Evolutionary conservation across 2,888 invertebrate genomes (phyloP).

Genomic region (Abrostola triplasia): DNA sequence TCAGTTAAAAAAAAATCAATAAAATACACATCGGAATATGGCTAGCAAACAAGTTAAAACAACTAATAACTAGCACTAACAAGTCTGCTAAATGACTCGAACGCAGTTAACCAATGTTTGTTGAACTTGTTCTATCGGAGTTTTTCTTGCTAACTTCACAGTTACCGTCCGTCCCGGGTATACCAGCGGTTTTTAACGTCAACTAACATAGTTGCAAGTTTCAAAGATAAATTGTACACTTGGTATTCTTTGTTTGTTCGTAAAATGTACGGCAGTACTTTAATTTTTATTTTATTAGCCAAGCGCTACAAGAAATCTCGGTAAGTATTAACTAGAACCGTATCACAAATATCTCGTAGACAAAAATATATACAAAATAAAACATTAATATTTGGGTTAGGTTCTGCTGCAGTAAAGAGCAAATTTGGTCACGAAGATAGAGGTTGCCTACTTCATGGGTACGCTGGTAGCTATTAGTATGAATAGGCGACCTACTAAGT

Average conservation of each 20-base stretch:
- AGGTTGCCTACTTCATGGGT: too few species aligned
- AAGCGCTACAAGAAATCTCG: too few species aligned
- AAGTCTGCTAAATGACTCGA: constrained; percentile 67
- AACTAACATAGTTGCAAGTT: constrained; percentile 26
- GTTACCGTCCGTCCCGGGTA: constrained; percentile 10
- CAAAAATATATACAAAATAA: too few species aligned
- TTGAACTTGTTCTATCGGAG: constrained; percentile 28
- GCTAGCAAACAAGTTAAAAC: constrained; percentile 51
- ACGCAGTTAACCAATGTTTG: constrained; percentile 57
- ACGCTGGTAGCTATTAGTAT: too few species aligned
- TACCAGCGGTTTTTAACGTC: constrained; percentile 18
- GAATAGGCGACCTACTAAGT: too few species aligned
- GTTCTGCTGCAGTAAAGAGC: too few species aligned
- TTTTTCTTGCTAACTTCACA: constrained; percentile 40
- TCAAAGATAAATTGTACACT: constrained; percentile 12
- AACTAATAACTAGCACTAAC: constrained; percentile 65
- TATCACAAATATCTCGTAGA: too few species aligned
- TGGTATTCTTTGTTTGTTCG: constrained; percentile 5
- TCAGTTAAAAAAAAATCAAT: background rate
- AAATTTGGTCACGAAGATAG: too few species aligned
- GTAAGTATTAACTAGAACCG: too few species aligned
- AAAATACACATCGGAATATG: constrained; percentile 23
- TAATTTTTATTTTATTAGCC: background rate
- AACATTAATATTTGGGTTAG: too few species aligned
- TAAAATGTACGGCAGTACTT: background rate